Conservation (phyloP, 2,113 vertebrate species). For the Naja naja region DNA sequence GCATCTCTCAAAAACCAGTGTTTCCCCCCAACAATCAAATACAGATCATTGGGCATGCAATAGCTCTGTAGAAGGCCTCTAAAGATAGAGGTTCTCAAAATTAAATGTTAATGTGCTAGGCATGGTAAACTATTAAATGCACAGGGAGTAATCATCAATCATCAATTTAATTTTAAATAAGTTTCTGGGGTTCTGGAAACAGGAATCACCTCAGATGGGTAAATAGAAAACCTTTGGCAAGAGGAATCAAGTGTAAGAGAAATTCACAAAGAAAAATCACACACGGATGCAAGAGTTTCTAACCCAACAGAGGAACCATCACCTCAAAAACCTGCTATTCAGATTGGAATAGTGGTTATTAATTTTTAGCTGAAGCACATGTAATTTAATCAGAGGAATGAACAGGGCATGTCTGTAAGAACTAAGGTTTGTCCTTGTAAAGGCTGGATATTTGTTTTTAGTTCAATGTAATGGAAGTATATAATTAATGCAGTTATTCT, state of each 20-base stretch:
- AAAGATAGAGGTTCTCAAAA: neutral
- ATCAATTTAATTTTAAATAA: neutral
- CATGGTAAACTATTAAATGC: neutral
- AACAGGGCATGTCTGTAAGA: neutral
- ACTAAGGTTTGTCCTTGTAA: neutral
- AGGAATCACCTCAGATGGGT: neutral
- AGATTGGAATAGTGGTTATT: neutral
- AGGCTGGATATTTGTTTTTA: neutral
- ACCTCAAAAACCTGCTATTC: neutral
- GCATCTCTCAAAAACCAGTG: neutral
- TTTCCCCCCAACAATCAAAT: neutral
- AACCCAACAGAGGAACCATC: neutral
- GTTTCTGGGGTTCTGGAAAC: neutral
- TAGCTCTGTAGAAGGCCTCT: neutral
- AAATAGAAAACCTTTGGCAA: neutral
- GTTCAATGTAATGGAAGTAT: neutral
- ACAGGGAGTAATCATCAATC: neutral
- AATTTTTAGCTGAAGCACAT: neutral
- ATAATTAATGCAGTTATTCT: neutral
- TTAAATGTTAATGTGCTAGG: neutral
- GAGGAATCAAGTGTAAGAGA: neutral
- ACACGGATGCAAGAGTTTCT: neutral
- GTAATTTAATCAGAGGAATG: slow-evolving; percentile 8
- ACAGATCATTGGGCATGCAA: neutral
- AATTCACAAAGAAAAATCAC: neutral